Evolutionary conservation across 2,888 invertebrate species (phyloP).

Genomic region (Phyllotreta striolata): DNA sequence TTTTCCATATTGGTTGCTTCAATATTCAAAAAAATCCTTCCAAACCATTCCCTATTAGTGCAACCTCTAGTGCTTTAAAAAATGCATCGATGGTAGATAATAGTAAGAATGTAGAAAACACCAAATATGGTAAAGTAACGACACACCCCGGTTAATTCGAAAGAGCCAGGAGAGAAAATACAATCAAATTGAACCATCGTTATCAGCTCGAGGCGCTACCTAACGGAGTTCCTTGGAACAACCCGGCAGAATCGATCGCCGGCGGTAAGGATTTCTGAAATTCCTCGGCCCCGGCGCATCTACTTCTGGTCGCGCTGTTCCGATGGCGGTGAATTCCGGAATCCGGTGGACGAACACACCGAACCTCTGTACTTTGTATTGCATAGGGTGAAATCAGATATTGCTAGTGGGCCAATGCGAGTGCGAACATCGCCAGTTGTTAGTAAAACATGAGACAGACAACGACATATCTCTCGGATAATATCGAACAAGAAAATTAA

Average conservation of each 20-base stretch:
- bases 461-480: conserved; percentile 13
- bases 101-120: no score
- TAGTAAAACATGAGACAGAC: conserved; percentile 24
- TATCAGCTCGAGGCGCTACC: no score
- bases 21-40: no score
- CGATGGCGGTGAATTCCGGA: conserved; percentile 16
- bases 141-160: no score
- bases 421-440: conserved; percentile 23
- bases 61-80: no score
- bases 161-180: no score
- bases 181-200: no score
- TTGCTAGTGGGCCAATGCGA: conserved; percentile 1
- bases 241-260: background rate
- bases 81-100: no score
- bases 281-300: background rate
- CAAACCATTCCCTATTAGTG: no score
- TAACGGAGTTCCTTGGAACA: no score
- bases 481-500: conserved; percentile 17
- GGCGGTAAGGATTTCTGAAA: conserved; percentile 1
- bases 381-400: conserved; percentile 12
- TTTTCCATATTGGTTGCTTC: no score
- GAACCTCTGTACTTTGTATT: background rate
- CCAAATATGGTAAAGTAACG: no score
- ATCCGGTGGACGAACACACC: conserved; percentile 6
- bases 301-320: background rate